Evolutionary conservation across 2,888 invertebrate genomes (phyloP).

Genomic region (Yponomeuta evonymella): DNA sequence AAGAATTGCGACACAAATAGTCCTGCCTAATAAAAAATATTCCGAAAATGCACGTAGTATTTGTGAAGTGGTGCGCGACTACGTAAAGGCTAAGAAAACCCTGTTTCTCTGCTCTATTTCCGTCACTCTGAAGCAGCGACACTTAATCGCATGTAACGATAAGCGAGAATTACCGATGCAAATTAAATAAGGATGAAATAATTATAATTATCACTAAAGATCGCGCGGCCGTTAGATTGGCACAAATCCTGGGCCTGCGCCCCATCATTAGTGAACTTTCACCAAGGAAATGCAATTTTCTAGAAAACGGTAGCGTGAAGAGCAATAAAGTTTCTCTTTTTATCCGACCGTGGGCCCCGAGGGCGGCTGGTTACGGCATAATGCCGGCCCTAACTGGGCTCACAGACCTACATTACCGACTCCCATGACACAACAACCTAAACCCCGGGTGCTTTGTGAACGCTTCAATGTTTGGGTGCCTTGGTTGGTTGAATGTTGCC

Average conservation of each 20-base stretch:
- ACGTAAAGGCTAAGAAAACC: too few species aligned
- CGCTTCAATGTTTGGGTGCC: not conserved
- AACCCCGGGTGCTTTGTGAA: not conserved
- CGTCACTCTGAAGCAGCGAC: too few species aligned
- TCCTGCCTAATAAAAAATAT: too few species aligned
- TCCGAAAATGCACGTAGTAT: too few species aligned
- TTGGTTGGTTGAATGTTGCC: too few species aligned
- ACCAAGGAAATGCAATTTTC: constrained; percentile 72
- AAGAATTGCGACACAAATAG: too few species aligned
- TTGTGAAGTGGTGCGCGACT: too few species aligned
- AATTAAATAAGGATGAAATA: constrained; percentile 1
- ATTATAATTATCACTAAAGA: constrained; percentile 4
- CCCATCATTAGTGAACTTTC: constrained; percentile 67
- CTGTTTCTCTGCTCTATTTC: too few species aligned
- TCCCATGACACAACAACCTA: constrained; percentile 24
- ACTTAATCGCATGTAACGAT: too few species aligned
- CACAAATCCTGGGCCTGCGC: constrained; percentile 47
- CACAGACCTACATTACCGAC: constrained; percentile 48
- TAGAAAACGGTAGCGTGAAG: constrained; percentile 73
- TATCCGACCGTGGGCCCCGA: constrained; percentile 58
- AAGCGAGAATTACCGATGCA: not conserved
- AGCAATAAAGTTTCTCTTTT: constrained; percentile 62
- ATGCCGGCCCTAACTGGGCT: constrained; percentile 47
- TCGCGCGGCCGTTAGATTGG: constrained; percentile 40
- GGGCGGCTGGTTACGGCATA: constrained; percentile 56